Base-by-base conservation (phyloP, 1,140 invertebrate species). In the Microvelia longipes region DNA sequence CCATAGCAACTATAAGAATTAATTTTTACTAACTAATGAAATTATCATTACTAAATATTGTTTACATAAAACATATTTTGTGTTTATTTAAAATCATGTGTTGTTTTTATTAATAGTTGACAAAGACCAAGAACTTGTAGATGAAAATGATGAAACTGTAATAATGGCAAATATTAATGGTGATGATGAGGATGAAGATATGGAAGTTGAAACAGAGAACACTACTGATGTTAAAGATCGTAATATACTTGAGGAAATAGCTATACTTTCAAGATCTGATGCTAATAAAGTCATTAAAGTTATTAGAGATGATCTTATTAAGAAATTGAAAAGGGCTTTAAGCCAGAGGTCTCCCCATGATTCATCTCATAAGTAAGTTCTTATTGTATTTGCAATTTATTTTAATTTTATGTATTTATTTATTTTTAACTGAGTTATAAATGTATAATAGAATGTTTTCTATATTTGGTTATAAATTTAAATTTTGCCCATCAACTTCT, bases 341-440 rank as follows among this genome's bases (percentile, higher is more conserved):
- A 85, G 87, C 0, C 84, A 88, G 74, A 82, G 90, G 79, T 88
- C 88, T 0, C 86, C 87, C 68, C 86, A 88, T 71, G 93, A 91
- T 72, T 81, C 79, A 28, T 35, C 65, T 1, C 72, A 70, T 67
- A 50, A 50, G 35, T 50, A 50, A 50, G 35, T 11, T n/a, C n/a
- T n/a, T n/a, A n/a, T n/a, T n/a, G n/a, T 50, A 19, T 50, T 50
- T 50, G 35, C 35, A 50, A 50, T 50, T 11, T 50, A 11, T 19
- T 19, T 50, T 50, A 50, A 11, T 50, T 50, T 50, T n/a, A n/a
- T n/a, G n/a, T n/a, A n/a, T n/a, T n/a, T n/a, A n/a, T n/a, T n/a
- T n/a, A n/a, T n/a, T n/a, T n/a, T n/a, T n/a, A n/a, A n/a, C n/a
- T n/a, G n/a, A n/a, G n/a, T n/a, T n/a, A n/a, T n/a, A n/a, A n/a